Base-by-base conservation (phyloP, 2,888 invertebrate species). In the Agrilus cyanescens region DNA sequence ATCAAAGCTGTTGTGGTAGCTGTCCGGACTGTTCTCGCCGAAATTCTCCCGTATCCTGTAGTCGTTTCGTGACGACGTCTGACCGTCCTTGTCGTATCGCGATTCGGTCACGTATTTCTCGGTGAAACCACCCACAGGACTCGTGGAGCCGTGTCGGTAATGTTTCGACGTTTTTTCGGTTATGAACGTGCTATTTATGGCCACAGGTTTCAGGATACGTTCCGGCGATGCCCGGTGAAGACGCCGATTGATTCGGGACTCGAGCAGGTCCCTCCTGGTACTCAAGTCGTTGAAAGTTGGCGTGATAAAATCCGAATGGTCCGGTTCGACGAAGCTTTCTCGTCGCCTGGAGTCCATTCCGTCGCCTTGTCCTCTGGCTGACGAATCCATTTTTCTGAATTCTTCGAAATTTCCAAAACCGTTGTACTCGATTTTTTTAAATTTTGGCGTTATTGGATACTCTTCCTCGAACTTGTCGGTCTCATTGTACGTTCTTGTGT, bases 221-320 rank as follows among this genome's bases (percentile, higher is more conserved):
- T 59, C 71, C 56, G 48, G 72, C 53, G 53, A 72, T 41, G 64
- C 66, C 33, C 68, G 65, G 25, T 62, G 68, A 18, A 62, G 64
- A 51, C 67, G 69, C 37, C 82, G 71, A 44, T 82, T 76, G 37
- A 86, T 75, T 46, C 85, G 72, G 1, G 85, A 85, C 61, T 87
- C 85, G 12, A 87, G 67, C 32, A 83, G 72, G 47, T 85, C 81
- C 12, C 86, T 71, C 39, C 86, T 69, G 25, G 82, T 80, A 56
- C 85, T 82, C 44, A 86, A 60, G 56, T 83, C 80, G 36, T 46
- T 47, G n/a, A 34, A 31, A 16, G 43, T 45, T n/a, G 37, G 40
- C 18, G 45, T 47, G 30, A 25, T 48, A 16, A 50, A 51, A 12
- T 50, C 52, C 13, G 57, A 57, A 35, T 61, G 60, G 7, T 54